Conservation (phyloP, 2,797 vertebrate species). For the Galagoides demidoff region DNA sequence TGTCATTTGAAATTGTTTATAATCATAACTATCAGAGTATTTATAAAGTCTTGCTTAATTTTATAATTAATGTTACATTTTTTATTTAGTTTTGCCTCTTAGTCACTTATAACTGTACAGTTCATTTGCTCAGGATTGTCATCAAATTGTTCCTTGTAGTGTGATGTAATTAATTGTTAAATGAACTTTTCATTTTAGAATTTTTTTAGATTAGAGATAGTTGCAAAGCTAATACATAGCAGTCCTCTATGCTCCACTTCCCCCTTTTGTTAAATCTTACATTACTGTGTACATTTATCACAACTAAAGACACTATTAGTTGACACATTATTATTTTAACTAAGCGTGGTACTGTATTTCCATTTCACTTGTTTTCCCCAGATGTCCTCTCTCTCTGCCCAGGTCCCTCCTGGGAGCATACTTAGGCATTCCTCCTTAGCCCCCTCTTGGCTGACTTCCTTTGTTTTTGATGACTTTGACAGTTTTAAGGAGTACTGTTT, state of each 20-base stretch:
- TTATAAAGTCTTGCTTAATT: slow-evolving; percentile 16
- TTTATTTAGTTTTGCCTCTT: background rate
- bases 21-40: background rate
- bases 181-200: background rate
- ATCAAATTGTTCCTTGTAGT: background rate
- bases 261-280: background rate
- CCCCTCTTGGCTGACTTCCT: background rate
- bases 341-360: background rate
- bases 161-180: background rate
- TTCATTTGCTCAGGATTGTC: background rate
- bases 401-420: background rate
- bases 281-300: background rate
- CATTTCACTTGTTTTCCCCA: background rate
- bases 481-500: background rate
- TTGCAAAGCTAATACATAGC: background rate
- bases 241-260: background rate
- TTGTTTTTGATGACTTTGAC: background rate
- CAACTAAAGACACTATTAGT: too few relatives aligned
- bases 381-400: background rate
- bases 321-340: background rate
- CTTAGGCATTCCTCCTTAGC: background rate
- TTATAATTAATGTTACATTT: slow-evolving; percentile 6
- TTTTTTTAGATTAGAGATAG: background rate
- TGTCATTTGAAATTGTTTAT: background rate
- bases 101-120: background rate